Conservation (phyloP, 2,113 vertebrate genomes). For the Nansenia antarctica region DNA sequence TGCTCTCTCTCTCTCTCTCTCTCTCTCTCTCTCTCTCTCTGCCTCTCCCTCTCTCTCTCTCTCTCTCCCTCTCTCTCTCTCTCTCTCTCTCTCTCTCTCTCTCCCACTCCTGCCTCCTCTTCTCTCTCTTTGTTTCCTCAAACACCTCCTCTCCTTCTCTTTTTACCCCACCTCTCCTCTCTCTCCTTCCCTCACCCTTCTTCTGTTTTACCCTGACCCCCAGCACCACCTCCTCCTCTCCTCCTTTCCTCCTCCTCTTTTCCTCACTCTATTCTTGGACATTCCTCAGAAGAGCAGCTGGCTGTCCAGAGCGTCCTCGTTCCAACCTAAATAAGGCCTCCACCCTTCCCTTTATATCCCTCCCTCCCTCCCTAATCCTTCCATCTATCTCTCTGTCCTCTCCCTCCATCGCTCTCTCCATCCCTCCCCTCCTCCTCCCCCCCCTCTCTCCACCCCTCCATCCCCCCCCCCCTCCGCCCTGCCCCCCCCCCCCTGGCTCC, state of each 20-base stretch:
- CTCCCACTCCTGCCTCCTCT: not conserved
- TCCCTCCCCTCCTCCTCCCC: conserved; percentile 49
- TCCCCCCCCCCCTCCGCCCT: conserved; percentile 50
- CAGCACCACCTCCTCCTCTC: not conserved
- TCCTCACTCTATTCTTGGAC: conserved; percentile 81
- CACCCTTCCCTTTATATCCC: conserved; percentile 4
- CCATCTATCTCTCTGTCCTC: conserved; percentile 64
- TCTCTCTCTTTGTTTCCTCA: not conserved
- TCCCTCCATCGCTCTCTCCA: conserved; percentile 55
- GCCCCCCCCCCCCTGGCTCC: conserved; percentile 44
- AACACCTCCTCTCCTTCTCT: not conserved
- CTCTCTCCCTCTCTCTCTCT: conserved; percentile 18
- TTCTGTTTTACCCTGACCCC: not conserved
- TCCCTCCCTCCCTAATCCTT: conserved; percentile 5
- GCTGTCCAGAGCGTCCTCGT: conserved; percentile 39
- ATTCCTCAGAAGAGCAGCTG: conserved; percentile 72
- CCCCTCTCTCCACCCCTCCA: conserved; percentile 40
- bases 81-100: not conserved
- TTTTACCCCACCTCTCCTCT: not conserved
- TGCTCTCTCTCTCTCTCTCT: not conserved
- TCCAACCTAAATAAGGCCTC: conserved; percentile 74
- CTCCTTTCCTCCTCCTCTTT: not conserved
- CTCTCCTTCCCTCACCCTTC: not conserved
- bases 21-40: not conserved
- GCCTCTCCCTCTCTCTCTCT: not conserved